phyloP scores from a whole-genome alignment of 2,888 invertebrate genomes.

The Drymonia ruficornis region DNA sequence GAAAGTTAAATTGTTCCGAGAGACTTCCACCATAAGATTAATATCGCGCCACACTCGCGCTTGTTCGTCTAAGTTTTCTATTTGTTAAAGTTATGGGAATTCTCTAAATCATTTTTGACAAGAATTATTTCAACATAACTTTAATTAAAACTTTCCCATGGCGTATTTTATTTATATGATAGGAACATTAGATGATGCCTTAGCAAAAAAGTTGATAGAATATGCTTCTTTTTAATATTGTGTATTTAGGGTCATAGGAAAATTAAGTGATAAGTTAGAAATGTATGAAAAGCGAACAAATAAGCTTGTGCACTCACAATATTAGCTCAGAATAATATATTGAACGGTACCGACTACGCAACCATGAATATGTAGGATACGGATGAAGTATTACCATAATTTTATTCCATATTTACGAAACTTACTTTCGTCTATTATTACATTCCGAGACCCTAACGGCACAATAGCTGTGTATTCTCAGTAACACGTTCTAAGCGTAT shows the following conservation, averaged over 20 bases:
- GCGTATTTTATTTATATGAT: too few species aligned
- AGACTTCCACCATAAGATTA: constrained; percentile 24
- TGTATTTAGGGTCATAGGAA: too few species aligned
- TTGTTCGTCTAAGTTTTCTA: constrained; percentile 16
- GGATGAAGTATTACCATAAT: constrained; percentile 11
- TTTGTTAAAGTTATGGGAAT: not conserved
- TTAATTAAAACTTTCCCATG: not conserved
- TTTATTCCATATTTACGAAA: constrained; percentile 4
- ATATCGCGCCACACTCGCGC: constrained; percentile 19
- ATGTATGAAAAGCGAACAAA: not conserved
- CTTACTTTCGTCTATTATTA: constrained; percentile 1
- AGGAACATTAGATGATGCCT: too few species aligned
- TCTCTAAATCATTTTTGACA: constrained; percentile 3
- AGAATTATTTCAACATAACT: not conserved
- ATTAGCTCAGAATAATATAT: not conserved
- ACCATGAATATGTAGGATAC: not conserved
- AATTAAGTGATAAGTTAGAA: too few species aligned
- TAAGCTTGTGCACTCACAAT: not conserved
- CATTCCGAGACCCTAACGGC: constrained; percentile 6
- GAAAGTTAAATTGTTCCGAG: constrained; percentile 28
- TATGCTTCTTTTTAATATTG: too few species aligned
- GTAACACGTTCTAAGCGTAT: constrained; percentile 37
- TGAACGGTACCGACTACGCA: not conserved
- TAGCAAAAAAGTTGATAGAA: too few species aligned
- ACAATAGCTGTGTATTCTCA: constrained; percentile 19